Conservation (phyloP, 2,113 vertebrate genomes). For the Vombatus ursinus region DNA sequence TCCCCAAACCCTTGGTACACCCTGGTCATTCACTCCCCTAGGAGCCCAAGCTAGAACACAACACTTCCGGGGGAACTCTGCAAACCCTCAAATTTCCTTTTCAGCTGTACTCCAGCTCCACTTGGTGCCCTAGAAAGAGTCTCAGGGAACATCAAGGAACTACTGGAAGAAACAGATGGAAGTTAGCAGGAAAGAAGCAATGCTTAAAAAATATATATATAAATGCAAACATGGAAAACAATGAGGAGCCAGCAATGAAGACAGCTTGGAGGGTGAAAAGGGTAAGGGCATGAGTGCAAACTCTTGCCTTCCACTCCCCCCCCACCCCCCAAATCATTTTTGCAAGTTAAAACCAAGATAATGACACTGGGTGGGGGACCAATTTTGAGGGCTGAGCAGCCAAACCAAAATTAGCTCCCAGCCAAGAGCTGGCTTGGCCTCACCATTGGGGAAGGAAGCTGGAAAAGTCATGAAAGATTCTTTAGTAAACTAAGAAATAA, state of each 20-base stretch:
- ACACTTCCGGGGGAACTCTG: background rate
- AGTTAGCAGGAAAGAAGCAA: background rate
- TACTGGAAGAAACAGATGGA: too few relatives aligned
- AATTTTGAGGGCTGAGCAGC: conserved; percentile 82
- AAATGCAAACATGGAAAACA: background rate
- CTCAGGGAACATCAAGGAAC: conserved; percentile 26
- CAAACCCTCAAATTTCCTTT: background rate
- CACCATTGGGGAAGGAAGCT: conserved; percentile 84
- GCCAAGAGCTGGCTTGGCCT: conserved; percentile 92
- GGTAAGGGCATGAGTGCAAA: conserved; percentile 66
- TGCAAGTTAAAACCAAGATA: conserved; percentile 92
- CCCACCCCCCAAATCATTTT: conserved; percentile 65
- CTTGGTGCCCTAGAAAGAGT: background rate
- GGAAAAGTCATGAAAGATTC: conserved; percentile 80
- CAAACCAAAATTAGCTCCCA: conserved; percentile 92
- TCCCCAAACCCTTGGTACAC: background rate
- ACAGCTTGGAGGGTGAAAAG: conserved; percentile 69
- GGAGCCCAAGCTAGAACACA: background rate
- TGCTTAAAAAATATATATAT: background rate
- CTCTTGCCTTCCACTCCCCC: conserved; percentile 48
- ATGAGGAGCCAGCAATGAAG: background rate
- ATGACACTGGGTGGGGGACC: conserved; percentile 94
- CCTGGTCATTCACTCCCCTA: background rate
- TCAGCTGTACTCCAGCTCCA: background rate
- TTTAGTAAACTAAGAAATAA: conserved; percentile 74